Base-by-base conservation (phyloP, 2,797 vertebrate genomes). In the Orestias chungarensis region DNA sequence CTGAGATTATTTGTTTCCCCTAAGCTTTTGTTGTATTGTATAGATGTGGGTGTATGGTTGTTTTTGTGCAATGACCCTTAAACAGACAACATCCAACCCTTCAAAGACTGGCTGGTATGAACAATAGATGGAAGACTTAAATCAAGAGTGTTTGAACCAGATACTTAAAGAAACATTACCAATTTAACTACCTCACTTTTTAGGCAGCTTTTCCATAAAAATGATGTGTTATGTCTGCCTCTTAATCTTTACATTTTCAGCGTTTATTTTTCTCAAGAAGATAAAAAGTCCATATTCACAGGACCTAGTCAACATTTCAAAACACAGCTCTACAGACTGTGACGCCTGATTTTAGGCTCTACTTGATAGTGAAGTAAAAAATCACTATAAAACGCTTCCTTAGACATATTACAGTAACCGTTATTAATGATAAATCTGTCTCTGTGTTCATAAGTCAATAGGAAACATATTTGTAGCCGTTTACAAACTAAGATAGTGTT, bases 251-350 rank as follows among this genome's bases (percentile, higher is more conserved):
- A 49, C 46, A 31, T 1, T 69, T 46, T 64, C 70, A 71, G 40
- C 61, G 49, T 44, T 43, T 55, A 12, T 40, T 29, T 55, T 62
- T 29, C 54, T 64, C 68, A 62, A 1, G n/a, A n/a, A 0, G 57
- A 8, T 62, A 70, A 68, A 76, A 80, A 84, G 66, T 31, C 17
- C 57, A 55, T 15, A 75, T 70, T 55, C 31, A n/a, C n/a, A n/a
- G n/a, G n/a, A n/a, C n/a, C n/a, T n/a, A n/a, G 20, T 8, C 4
- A 61, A 66, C 55, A 73, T 71, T 44, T 59, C 29, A 65, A 33
- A 64, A 29, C 47, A 29, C 46, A 73, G 80, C 71, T 74, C 71
- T 69, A 76, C 44, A 38, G 42, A 66, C 71, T 55, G 73, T 52
- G 71, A 40, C 49, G 54, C 43, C 70, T 80, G 50, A 73, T 70